Evolutionary conservation across 2,888 invertebrate species (phyloP).

Genomic region (Acronicta leporina): DNA sequence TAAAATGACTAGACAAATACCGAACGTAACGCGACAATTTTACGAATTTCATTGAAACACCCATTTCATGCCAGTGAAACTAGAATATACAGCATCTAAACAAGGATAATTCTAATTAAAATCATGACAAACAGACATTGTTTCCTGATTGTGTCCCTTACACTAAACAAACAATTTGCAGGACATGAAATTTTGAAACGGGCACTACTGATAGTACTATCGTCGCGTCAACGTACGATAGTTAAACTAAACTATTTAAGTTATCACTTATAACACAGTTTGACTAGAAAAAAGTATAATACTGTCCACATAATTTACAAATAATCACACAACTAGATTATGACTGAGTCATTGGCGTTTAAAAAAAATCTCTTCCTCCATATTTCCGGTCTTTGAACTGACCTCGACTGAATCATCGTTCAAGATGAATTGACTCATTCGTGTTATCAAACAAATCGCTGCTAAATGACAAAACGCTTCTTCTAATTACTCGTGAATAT

Average conservation of each 20-base stretch:
- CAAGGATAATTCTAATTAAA: neutral
- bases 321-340: conserved; percentile 38
- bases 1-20: conserved; percentile 27
- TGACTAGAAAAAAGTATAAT: conserved; percentile 37
- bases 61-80: neutral
- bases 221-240: conserved; percentile 13
- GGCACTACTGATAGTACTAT: neutral
- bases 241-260: conserved; percentile 4
- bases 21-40: neutral
- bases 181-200: conserved; percentile 16
- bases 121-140: conserved; percentile 16
- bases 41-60: conserved; percentile 1
- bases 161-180: conserved; percentile 7
- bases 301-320: conserved; percentile 24
- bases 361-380: conserved; percentile 59
- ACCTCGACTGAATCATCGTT: conserved; percentile 54
- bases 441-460: conserved; percentile 70
- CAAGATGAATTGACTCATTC: conserved; percentile 65
- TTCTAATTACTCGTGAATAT: conserved; percentile 44
- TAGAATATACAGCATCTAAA: neutral
- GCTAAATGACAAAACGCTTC: conserved; percentile 58
- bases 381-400: conserved; percentile 61
- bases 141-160: conserved; percentile 5
- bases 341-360: conserved; percentile 53
- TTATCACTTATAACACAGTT: conserved; percentile 1